Evolutionary conservation across 2,888 invertebrate species (phyloP).

Genomic region (Subacronicta megacephala): DNA sequence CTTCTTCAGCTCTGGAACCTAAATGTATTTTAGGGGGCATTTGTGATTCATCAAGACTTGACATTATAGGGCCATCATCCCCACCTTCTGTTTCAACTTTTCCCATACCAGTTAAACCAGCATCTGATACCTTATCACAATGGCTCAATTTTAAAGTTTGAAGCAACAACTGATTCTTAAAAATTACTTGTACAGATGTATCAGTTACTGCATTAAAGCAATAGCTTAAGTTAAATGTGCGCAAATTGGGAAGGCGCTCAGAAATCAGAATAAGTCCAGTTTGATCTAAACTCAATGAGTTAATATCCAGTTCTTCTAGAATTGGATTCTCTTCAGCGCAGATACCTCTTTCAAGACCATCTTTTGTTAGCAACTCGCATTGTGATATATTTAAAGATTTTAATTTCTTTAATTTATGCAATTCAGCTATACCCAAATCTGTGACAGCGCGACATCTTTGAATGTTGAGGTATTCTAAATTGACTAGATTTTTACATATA

Average conservation of each 20-base stretch:
- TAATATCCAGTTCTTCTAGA: constrained; percentile 88
- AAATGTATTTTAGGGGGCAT: constrained; percentile 86
- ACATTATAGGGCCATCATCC: constrained; percentile 75
- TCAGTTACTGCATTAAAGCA: constrained; percentile 93
- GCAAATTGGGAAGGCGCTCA: constrained; percentile 89
- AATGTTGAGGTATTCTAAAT: constrained; percentile 90
- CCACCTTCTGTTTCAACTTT: constrained; percentile 75
- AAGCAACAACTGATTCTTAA: constrained; percentile 90
- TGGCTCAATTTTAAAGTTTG: constrained; percentile 91
- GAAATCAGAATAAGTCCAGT: constrained; percentile 90
- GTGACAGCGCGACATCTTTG: constrained; percentile 91
- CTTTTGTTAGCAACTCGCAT: constrained; percentile 91
- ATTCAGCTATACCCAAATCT: constrained; percentile 88
- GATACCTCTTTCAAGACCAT: constrained; percentile 90
- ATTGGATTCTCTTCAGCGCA: constrained; percentile 84
- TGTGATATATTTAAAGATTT: constrained; percentile 91
- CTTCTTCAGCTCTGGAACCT: constrained; percentile 92
- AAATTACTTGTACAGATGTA: constrained; percentile 91
- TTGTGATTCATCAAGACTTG: constrained; percentile 68
- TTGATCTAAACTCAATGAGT: constrained; percentile 91
- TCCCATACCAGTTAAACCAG: constrained; percentile 92
- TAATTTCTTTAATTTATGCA: constrained; percentile 88
- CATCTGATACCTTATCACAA: constrained; percentile 92
- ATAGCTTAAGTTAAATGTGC: constrained; percentile 90
- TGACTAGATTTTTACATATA: constrained; percentile 89